phyloP scores from a whole-genome alignment of 2,888 invertebrate genomes.

The Orthonevra nobilis region DNA sequence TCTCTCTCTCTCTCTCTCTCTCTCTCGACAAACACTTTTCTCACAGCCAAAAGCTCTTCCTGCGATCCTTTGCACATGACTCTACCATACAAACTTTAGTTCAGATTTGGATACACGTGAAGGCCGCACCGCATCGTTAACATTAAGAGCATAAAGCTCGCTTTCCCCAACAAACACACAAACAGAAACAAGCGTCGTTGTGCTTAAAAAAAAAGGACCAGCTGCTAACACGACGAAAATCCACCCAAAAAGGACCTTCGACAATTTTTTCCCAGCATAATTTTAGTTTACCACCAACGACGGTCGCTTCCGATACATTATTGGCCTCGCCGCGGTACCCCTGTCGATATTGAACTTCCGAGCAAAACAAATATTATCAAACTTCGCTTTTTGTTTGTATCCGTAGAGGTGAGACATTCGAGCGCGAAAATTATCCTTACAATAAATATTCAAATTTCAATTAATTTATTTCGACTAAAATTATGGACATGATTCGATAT shows the following conservation, averaged over 20 bases:
- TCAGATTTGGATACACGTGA: slow-evolving; percentile 42
- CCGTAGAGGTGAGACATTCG: slow-evolving; percentile 4
- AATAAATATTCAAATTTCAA: no score
- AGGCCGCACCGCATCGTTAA: slow-evolving; percentile 49
- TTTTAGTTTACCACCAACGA: slow-evolving; percentile 68
- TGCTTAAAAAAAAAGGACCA: slow-evolving; percentile 25
- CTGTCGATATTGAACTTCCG: slow-evolving; percentile 24
- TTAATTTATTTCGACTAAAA: no score
- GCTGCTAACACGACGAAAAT: slow-evolving; percentile 54
- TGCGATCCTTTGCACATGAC: slow-evolving; percentile 57
- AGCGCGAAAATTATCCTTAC: slow-evolving; percentile 55
- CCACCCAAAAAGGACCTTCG: slow-evolving; percentile 68
- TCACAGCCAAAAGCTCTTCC: no score
- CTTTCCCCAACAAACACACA: no score
- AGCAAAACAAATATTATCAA: not conserved
- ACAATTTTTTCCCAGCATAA: slow-evolving; percentile 63
- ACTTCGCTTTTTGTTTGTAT: slow-evolving; percentile 4
- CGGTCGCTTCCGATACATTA: slow-evolving; percentile 69
- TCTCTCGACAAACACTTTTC: not conserved
- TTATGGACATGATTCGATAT: no score
- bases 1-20: slow-evolving; percentile 5
- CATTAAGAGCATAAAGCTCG: slow-evolving; percentile 29
- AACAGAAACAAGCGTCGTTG: no score
- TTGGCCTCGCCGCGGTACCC: slow-evolving; percentile 59
- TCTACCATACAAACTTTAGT: slow-evolving; percentile 32